A percentile compares a stretch with the other conserved stretches of the same genome.
Evolutionary conservation across 2,113 vertebrate genomes (phyloP).

Genomic region (Numida meleagris): DNA sequence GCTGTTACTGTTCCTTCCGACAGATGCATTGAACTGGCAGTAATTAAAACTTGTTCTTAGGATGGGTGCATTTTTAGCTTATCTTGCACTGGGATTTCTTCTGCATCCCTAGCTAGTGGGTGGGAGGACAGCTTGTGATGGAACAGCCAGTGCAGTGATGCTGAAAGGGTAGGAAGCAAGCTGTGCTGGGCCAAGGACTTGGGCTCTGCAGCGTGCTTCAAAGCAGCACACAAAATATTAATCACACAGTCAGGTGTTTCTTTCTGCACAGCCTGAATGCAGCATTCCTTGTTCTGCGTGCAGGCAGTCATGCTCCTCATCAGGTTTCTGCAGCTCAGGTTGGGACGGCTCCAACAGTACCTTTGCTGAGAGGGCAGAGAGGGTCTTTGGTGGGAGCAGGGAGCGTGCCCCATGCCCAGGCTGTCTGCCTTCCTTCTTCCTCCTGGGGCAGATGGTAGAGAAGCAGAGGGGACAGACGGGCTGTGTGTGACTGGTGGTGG

Average conservation of each 20-base stretch:
- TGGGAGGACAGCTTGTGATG: slow-evolving; percentile 17
- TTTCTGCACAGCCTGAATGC: background rate
- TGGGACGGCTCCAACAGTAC: background rate
- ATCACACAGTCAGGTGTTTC: slow-evolving; percentile 46
- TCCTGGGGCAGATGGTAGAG: background rate
- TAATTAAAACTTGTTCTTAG: background rate
- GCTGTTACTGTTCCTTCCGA: background rate
- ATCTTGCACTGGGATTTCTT: background rate
- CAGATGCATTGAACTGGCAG: background rate
- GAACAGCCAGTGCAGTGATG: background rate
- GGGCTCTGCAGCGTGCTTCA: background rate
- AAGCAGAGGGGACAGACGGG: background rate
- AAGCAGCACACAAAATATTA: slow-evolving; percentile 3
- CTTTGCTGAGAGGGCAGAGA: background rate
- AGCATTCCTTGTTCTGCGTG: slow-evolving; percentile 24
- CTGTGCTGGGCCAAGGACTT: slow-evolving; percentile 41
- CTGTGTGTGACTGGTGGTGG: background rate
- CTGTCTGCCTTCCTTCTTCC: background rate
- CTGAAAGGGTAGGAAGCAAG: slow-evolving; percentile 32
- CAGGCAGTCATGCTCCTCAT: background rate
- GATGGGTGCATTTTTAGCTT: background rate
- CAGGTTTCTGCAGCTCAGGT: background rate
- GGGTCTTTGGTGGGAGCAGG: background rate
- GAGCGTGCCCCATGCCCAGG: background rate
- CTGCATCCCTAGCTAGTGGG: slow-evolving; percentile 3